Evolutionary conservation across 2,113 vertebrate species (phyloP), one percentile per base, ranked within the genome.

Genomic region (Myotis lucifugus): DNA sequence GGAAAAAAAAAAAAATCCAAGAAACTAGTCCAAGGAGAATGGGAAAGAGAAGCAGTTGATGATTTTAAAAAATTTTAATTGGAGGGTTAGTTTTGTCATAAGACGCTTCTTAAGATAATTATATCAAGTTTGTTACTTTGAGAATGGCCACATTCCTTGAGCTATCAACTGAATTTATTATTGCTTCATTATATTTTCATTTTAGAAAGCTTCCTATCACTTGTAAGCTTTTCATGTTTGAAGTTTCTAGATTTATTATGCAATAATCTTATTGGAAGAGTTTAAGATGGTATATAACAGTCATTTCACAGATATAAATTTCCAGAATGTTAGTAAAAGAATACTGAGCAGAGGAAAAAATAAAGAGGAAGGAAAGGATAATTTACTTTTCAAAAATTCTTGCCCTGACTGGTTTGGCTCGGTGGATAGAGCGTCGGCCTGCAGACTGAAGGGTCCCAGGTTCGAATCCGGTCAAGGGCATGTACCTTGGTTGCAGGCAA

Each of bases 181-280:
- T 95, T 95, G 79, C 27, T 88, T 86, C 76, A 70, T 79, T 92
- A 48, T 76, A 88, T 76, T 90, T 95, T 95, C 40, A 67, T 87
- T 94, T 87, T 81, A 76, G 59, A 91, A 93, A 91, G 32, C n/a
- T 86, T 84, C 7, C 50, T 81, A 40, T 90, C 32, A 82, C 32
- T 67, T 83, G 23, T 92, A 83, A 78, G 17, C 10, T 61, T 93
- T 94, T 88, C 14, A 94, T 29, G 5, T 73, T 91, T 91, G 40
- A 86, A 14, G 4, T 90, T 93, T 94, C n/a, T 94, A 59, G 13
- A 66, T 91, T 91, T 89, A 42, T 93, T 93, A 37, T 88, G 21
- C 85, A 96, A 90, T 87, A 79, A 32, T 77, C 12, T 72, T 37
- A 81, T 82, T n/a, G 78, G 84, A 95, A 85, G 48, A 52, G n/a